Evolutionary conservation across 2,113 vertebrate species (phyloP), one percentile per base, ranked within the genome.

Genomic region (Microtus ochrogaster): DNA sequence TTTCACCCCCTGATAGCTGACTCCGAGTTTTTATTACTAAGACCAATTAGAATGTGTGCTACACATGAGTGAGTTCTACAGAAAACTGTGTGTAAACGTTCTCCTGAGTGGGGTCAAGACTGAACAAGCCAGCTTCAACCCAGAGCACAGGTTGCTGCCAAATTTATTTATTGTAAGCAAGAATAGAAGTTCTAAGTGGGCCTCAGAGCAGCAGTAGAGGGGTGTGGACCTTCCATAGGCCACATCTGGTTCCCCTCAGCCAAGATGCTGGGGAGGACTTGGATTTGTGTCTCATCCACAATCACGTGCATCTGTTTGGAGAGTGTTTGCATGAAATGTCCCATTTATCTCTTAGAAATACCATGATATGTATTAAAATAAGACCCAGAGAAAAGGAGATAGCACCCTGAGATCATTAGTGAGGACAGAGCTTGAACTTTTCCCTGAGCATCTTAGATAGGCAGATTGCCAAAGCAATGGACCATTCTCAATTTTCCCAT

Each of bases 211-310:
- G 81, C 12, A 33, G 26, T 0, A 5, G 36, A 36, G 47, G 39
- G 21, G 0, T 6, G 7, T 7, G 7, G 7, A 19, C n/a, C n/a
- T 24, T 21, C 7, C 9, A 2, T 6, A 30, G 39, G 17, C 1
- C 17, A 33, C 3, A 30, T 7, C 47, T 72, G 14, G 36, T 22
- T 41, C 26, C 55, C 39, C 10, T 7, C 5, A 0, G 2, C 76
- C 47, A 6, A 47, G 49, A 47, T 87, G 94, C 61, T 58, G 0
- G 7, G 5, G 39, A 39, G 52, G 19, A 6, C 58, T 24, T 36
- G 55, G 83, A 11, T 49, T 14, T 83, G 12, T 63, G 28, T 84
- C 76, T 91, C 47, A 11, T 41, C 11, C 11, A 7, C 1, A 4
- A 41, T 16, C n/a, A 36, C 6, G 2, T 13, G n/a, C 36, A 47